Evolutionary conservation across 2,113 vertebrate species (phyloP).

Genomic region (Rhabdomys dilectus): DNA sequence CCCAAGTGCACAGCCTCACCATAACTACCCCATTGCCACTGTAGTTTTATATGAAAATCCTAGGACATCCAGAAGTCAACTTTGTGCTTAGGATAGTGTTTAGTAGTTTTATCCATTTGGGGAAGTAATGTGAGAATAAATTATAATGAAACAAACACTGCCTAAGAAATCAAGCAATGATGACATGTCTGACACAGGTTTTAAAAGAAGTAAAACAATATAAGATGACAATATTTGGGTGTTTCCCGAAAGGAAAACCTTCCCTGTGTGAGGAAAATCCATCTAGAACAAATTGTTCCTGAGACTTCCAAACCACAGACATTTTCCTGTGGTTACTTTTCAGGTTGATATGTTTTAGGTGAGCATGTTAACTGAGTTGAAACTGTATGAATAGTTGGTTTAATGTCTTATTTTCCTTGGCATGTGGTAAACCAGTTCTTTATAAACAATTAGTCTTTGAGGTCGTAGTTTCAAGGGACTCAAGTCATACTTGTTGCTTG

Average conservation of each 20-base stretch:
- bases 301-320: slow-evolving; percentile 48
- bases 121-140: neutral
- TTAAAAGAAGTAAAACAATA: slow-evolving; percentile 34
- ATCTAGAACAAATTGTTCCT: slow-evolving; percentile 64
- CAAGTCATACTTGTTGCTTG: slow-evolving; percentile 66
- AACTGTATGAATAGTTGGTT: slow-evolving; percentile 59
- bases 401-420: slow-evolving; percentile 70
- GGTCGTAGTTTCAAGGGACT: slow-evolving; percentile 66
- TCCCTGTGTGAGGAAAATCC: slow-evolving; percentile 9
- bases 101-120: slow-evolving; percentile 23
- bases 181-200: slow-evolving; percentile 36
- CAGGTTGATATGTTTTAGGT: slow-evolving; percentile 56
- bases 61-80: neutral
- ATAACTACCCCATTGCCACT: neutral
- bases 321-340: slow-evolving; percentile 57
- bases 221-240: slow-evolving; percentile 43
- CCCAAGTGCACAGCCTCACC: neutral
- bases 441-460: slow-evolving; percentile 50
- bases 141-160: slow-evolving; percentile 40
- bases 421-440: neutral
- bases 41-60: neutral
- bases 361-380: slow-evolving; percentile 37
- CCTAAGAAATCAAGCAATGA: slow-evolving; percentile 11
- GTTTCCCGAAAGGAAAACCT: slow-evolving; percentile 50
- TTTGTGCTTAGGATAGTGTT: slow-evolving; percentile 19